Base-by-base conservation (phyloP, 2,113 vertebrate species). In the Peromyscus polionotus region DNA sequence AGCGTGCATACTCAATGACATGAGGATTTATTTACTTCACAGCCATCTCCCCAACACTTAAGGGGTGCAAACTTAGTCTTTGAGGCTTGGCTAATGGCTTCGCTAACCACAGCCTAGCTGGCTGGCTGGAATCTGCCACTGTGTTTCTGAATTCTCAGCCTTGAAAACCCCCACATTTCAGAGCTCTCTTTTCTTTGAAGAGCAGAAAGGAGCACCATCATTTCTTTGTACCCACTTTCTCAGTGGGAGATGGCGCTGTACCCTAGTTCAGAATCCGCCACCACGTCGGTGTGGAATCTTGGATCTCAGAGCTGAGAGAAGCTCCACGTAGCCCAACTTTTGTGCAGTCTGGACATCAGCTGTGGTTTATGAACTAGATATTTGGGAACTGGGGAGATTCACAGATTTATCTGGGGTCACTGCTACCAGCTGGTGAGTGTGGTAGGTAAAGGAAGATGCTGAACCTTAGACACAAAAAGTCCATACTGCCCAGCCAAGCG, bases 181-280 rank as follows among this genome's bases (percentile, higher is more conserved):
- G 88, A 89, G 75, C 61, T n/a, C 48, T 54, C 36, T 76, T 95
- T 86, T 76, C 91, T 97, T 91, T 96, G 96, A 97, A 93, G 93
- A 93, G 36, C 17, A 91, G n/a, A 51, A 81, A 77, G 7, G 81
- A 86, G 42, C 3, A 42, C 73, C 39, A 3, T 86, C 33, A 13
- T 93, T 80, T n/a, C 92, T 89, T 97, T 93, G 24, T 75, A 26
- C 24, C 79, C 19, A 3, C 12, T 81, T 54, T 90, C 84, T 39
- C 80, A n/a, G 59, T n/a, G 16, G 54, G 88, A 72, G 85, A 88
- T 0, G 22, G 14, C 28, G 31, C 51, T 51, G 70, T 1, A 3
- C 51, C 6, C 57, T 80, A 26, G 72, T 91, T 93, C 77, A 89
- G 76, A 97, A 88, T 51, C 45, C 33, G 88, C 79, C 51, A 42